Percentiles rank a stretch among this genome's conserved stretches.
phyloP scores from a whole-genome alignment of 2,797 vertebrate species.

The Aldrovandia affinis region DNA sequence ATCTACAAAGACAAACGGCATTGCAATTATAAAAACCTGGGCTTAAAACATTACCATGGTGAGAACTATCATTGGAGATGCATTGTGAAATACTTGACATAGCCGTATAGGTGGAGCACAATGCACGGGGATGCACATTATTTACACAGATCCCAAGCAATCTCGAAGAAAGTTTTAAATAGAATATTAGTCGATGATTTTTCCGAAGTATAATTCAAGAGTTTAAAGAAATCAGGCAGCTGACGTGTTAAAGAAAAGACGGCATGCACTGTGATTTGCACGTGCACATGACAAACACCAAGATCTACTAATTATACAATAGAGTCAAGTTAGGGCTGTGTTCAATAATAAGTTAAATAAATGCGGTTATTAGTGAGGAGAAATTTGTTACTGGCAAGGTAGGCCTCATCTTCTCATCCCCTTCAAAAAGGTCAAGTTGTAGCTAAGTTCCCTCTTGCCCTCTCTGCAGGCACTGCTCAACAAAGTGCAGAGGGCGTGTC shows the following conservation, averaged over 20 bases:
- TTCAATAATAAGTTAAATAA: constrained; percentile 1
- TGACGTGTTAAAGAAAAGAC: no score
- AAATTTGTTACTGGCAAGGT: background rate
- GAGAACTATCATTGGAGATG: background rate
- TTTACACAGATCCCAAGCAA: background rate
- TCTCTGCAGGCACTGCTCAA: background rate
- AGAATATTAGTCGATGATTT: no score
- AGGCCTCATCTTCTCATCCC: background rate
- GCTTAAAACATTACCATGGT: background rate
- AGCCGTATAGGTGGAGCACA: background rate
- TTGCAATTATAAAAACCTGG: background rate
- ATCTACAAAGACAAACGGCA: background rate
- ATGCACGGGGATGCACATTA: background rate
- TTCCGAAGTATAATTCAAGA: no score
- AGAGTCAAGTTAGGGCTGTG: background rate
- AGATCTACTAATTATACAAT: no score
- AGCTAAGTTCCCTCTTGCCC: background rate
- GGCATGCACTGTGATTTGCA: background rate
- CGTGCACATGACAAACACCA: background rate
- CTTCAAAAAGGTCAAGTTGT: background rate
- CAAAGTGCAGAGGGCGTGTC: constrained; percentile 71
- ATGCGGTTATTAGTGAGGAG: background rate
- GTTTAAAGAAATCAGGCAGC: background rate
- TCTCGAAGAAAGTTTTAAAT: background rate
- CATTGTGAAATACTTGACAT: background rate